Conservation (phyloP, 2,797 vertebrate species). For the Fistularia commersonii region DNA sequence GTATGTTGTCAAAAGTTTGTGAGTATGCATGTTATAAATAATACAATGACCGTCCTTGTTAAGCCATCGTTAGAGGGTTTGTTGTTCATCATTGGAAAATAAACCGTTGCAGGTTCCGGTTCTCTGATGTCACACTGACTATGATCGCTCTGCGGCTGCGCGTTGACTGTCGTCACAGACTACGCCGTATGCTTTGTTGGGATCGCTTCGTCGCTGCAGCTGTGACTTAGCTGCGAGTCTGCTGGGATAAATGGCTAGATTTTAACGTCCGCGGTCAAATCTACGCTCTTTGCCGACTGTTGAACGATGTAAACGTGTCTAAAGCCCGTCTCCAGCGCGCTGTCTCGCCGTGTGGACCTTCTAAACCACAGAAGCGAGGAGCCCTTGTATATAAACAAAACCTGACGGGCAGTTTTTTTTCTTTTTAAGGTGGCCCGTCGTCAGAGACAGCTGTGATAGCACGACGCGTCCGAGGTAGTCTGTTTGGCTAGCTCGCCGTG, state of each 20-base stretch:
- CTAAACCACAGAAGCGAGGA: slow-evolving; percentile 17
- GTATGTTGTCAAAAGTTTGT: no score
- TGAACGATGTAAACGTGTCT: not conserved
- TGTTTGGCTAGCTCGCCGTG: slow-evolving; percentile 15
- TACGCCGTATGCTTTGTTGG: slow-evolving; percentile 59
- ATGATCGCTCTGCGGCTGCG: slow-evolving; percentile 60
- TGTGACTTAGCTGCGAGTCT: slow-evolving; percentile 21
- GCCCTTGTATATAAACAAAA: slow-evolving; percentile 66
- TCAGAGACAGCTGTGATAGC: slow-evolving; percentile 10
- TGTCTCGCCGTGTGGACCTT: slow-evolving; percentile 3
- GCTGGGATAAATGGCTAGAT: not conserved
- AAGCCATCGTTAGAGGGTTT: not conserved
- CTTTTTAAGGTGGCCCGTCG: slow-evolving; percentile 64
- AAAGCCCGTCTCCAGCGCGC: accelerated
- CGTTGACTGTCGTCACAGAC: slow-evolving; percentile 2
- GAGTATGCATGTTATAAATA: not conserved
- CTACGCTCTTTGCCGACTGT: accelerated
- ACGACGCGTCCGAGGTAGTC: not conserved
- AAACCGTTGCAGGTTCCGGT: not conserved
- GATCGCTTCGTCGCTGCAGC: slow-evolving; percentile 34
- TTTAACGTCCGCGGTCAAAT: not conserved
- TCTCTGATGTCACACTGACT: slow-evolving; percentile 58
- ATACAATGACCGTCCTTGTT: not conserved
- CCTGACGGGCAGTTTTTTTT: slow-evolving; percentile 37
- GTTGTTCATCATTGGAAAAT: no score